These are phyloP conservation scores for Oophaga sylvatica DNA, from an alignment of 2,797 vertebrate species.

Conservation along the genomic window DNA sequence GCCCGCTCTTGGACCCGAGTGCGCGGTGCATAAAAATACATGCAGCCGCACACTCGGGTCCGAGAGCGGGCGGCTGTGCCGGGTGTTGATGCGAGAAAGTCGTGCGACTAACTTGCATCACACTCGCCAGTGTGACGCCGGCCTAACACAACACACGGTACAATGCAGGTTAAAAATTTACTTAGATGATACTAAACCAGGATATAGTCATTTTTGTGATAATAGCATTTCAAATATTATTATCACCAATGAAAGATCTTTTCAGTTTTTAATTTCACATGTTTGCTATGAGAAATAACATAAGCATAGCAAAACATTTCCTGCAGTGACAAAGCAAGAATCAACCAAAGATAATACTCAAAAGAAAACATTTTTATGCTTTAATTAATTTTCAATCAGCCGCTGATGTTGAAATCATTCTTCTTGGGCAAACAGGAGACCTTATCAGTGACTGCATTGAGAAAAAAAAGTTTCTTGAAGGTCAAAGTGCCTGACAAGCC, in stretches of 20 bases:
- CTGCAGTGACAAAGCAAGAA: not conserved
- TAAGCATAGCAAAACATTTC: not conserved
- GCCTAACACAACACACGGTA: not conserved
- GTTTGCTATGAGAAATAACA: not conserved
- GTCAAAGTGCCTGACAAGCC: not conserved
- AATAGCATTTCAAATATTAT: not conserved
- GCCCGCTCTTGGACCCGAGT: no score
- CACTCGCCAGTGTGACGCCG: no score
- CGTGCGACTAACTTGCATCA: no score
- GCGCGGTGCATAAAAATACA: no score
- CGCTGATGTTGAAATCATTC: slow-evolving; percentile 14
- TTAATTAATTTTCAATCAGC: not conserved
- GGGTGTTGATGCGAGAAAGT: no score
- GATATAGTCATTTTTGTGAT: not conserved
- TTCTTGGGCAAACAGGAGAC: not conserved
- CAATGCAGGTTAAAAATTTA: not conserved
- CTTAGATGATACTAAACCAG: not conserved
- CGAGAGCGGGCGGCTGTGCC: no score
- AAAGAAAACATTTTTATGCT: not conserved
- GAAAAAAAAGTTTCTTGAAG: not conserved
- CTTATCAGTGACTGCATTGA: not conserved
- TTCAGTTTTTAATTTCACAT: not conserved
- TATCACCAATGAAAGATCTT: not conserved
- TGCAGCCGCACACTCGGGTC: no score
- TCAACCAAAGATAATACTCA: not conserved